A percentile compares a stretch with the other conserved stretches of the same genome.
These are phyloP conservation scores for Pteruthius melanotis DNA, from an alignment of 2,113 vertebrate species.

Conservation along the genomic window DNA sequence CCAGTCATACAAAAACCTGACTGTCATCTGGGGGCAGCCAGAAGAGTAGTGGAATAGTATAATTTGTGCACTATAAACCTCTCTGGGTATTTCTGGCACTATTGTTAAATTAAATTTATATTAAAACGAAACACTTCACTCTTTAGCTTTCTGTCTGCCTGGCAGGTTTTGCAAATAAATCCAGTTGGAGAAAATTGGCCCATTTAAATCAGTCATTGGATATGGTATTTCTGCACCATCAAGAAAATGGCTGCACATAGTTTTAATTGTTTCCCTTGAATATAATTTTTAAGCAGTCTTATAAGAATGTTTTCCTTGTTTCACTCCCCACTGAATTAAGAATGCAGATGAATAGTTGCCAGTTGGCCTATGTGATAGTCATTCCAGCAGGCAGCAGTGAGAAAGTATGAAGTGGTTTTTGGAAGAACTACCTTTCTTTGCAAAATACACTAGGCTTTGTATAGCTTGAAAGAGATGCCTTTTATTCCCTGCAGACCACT, in stretches of 20 bases:
- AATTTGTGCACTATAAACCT: constrained; percentile 43
- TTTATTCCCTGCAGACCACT: constrained; percentile 54
- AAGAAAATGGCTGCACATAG: constrained; percentile 65
- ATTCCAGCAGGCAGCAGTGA: constrained; percentile 55
- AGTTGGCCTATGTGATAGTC: constrained; percentile 58
- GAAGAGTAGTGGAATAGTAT: background rate
- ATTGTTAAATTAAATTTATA: constrained; percentile 67
- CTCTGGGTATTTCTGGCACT: constrained; percentile 56
- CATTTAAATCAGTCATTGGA: constrained; percentile 48
- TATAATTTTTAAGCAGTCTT: constrained; percentile 71
- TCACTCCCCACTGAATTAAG: constrained; percentile 66
- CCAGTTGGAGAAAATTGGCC: constrained; percentile 51
- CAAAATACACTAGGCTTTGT: background rate
- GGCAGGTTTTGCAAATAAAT: constrained; percentile 61
- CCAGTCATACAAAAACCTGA: background rate
- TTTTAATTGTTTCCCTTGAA: constrained; percentile 70
- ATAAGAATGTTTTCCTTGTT: constrained; percentile 74
- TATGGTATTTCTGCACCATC: constrained; percentile 58
- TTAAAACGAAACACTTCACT: constrained; percentile 64
- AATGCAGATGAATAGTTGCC: constrained; percentile 56
- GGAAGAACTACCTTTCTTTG: constrained; percentile 34
- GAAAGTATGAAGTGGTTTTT: constrained; percentile 62
- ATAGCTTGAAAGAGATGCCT: constrained; percentile 44
- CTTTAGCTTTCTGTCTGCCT: constrained; percentile 67
- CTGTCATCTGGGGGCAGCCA: background rate